These are phyloP conservation scores for Tinea trinotella DNA, from an alignment of 2,888 invertebrate genomes.

Conservation along the genomic window DNA sequence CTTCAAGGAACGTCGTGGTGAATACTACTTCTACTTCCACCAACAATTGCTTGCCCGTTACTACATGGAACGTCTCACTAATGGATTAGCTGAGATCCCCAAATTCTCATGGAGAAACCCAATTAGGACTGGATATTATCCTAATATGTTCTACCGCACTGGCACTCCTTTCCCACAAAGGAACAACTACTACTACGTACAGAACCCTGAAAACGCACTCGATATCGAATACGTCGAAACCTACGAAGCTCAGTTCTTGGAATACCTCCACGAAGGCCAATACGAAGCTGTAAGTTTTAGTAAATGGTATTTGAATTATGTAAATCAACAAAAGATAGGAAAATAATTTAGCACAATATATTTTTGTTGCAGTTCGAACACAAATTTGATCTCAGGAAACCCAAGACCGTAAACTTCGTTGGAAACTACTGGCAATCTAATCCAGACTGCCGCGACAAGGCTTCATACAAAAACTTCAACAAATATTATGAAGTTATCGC, in stretches of 20 bases:
- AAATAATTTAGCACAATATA: constrained; percentile 13
- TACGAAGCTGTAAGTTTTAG: constrained; percentile 56
- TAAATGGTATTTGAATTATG: constrained; percentile 24
- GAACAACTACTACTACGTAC: constrained; percentile 65
- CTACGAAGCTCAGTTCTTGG: constrained; percentile 53
- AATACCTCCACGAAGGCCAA: constrained; percentile 53
- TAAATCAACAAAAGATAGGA: not conserved
- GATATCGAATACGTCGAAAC: constrained; percentile 52
- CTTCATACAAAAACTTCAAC: constrained; percentile 19
- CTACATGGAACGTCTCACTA: constrained; percentile 77
- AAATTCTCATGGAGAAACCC: constrained; percentile 55
- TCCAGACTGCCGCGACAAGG: constrained; percentile 29
- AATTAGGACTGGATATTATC: constrained; percentile 59
- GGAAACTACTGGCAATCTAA: constrained; percentile 55
- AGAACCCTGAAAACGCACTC: constrained; percentile 40
- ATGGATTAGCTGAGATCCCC: constrained; percentile 74
- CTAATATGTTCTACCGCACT: constrained; percentile 58
- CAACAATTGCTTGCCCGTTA: constrained; percentile 79
- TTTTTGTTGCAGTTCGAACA: constrained; percentile 20
- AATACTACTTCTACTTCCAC: constrained; percentile 76
- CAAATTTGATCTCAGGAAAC: constrained; percentile 23
- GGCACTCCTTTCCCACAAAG: constrained; percentile 66
- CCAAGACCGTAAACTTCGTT: constrained; percentile 44
- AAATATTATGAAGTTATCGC: constrained; percentile 59
- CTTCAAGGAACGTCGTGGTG: constrained; percentile 74